These are phyloP conservation scores for Tribolium freemani DNA, from an alignment of 2,888 invertebrate genomes.

Conservation along the genomic window DNA sequence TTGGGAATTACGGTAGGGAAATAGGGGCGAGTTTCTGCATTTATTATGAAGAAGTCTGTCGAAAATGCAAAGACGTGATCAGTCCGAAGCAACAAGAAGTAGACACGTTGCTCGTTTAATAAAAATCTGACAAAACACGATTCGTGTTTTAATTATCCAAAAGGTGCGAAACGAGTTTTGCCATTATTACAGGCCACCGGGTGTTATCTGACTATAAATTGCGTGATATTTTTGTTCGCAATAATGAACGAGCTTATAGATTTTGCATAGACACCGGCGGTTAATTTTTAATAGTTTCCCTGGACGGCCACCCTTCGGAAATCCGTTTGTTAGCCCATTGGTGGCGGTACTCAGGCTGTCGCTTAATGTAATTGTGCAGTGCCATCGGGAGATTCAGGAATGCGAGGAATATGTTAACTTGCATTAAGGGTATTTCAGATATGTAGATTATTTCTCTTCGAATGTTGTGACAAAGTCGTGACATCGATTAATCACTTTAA, in stretches of 20 bases:
- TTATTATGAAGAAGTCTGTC: constrained; percentile 9
- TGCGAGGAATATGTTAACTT: constrained; percentile 21
- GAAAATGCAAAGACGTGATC: constrained; percentile 11
- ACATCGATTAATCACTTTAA: constrained; percentile 46
- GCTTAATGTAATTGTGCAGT: constrained; percentile 28
- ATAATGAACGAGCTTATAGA: background rate
- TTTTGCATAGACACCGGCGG: constrained; percentile 3
- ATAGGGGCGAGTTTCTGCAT: background rate
- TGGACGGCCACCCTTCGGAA: constrained; percentile 1
- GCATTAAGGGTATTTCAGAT: constrained; percentile 34
- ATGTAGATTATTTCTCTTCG: constrained; percentile 36
- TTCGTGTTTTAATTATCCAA: constrained; percentile 10
- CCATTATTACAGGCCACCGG: background rate
- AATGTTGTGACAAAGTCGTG: constrained; percentile 41
- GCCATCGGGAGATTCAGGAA: constrained; percentile 12
- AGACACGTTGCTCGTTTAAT: background rate
- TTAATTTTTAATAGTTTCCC: constrained; percentile 15
- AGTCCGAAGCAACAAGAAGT: constrained; percentile 1
- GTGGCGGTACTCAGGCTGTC: constrained; percentile 5
- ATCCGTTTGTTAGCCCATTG: constrained; percentile 14
- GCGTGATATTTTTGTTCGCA: background rate
- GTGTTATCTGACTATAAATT: background rate
- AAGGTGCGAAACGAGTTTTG: background rate
- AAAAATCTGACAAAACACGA: background rate
- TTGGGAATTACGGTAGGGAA: constrained; percentile 2